Base-by-base conservation (phyloP, 2,888 invertebrate species). In the Theretra japonica region DNA sequence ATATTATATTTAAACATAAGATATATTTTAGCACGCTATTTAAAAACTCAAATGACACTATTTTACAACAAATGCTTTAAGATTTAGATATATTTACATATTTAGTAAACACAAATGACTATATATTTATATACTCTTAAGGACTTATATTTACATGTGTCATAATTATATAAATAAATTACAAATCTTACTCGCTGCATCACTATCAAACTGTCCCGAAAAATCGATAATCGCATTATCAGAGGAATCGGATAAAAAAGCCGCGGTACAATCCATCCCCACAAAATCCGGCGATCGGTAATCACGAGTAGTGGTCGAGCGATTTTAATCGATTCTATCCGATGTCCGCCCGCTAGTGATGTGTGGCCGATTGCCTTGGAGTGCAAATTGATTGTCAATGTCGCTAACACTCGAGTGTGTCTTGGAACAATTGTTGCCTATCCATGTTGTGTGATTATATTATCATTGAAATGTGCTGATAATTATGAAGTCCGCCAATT, bases 301-400 rank as follows among this genome's bases (percentile, higher is more conserved):
- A 76, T 76, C 75, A 74, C 41, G 65, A 65, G n/a, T 73, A 78
- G 74, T 76, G 75, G 73, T 75, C 72, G 72, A 73, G 68, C 73
- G 72, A 73, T 76, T 76, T 76, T 76, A 78, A 78, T 78, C 76
- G 76, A 75, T 73, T 75, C 74, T 73, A 73, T 76, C 41, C 23
- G 48, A 65, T 17, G 65, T 23, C 65, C 41, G 62, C 62, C 23
- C 62, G 62, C 19, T 62, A 65, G 41, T 21, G 33, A 23, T 23
- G 33, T 62, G 62, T 2, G 23, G 58, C 53, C 53, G 48, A 65
- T 65, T 65, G 48, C 41, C 21, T 65, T 48, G 23, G 23, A 65
- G 65, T 65, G 65, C 48, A 65, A 65, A 65, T 65, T 65, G 48
- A 65, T 65, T 65, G 65, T 65, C 65, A 48, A 65, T 48, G 41